Conservation (phyloP, 2,113 vertebrate genomes). For the Uropsilus gracilis region DNA sequence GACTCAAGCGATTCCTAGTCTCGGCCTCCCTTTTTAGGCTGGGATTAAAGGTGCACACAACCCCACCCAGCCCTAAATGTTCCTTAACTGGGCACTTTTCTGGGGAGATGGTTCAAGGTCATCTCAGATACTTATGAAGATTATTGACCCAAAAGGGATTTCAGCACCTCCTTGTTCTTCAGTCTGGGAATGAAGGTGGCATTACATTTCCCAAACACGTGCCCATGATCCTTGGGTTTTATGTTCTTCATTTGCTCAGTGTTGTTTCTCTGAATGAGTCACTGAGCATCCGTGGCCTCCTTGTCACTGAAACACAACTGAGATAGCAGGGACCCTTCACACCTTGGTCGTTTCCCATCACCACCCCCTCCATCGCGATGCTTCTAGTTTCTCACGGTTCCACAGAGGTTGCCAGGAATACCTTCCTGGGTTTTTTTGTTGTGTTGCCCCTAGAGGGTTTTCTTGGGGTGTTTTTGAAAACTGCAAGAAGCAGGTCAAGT, state of each 20-base stretch:
- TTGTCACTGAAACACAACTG: too few species aligned
- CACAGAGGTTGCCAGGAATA: background rate
- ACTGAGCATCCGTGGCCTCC: background rate
- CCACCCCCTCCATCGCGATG: rapidly evolving
- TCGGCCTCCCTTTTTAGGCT: too few species aligned
- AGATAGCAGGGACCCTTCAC: too few species aligned
- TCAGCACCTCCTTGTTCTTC: background rate
- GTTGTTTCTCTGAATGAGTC: background rate
- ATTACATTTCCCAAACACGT: background rate
- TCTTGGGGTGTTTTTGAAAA: background rate
- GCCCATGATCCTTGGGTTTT: background rate
- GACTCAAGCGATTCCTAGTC: too few species aligned
- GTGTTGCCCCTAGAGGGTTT: background rate
- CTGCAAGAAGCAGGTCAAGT: background rate
- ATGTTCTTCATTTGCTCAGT: background rate
- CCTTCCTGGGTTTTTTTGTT: background rate
- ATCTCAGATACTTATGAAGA: background rate
- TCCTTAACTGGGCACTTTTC: background rate
- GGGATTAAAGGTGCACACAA: too few species aligned
- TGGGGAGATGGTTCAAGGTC: background rate
- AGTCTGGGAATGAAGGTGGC: too few species aligned
- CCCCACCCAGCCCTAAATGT: background rate
- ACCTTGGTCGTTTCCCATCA: too few species aligned
- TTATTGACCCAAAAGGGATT: background rate
- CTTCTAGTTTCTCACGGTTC: background rate